phyloP scores from a whole-genome alignment of 2,888 invertebrate genomes.

The Metalampra italica region DNA sequence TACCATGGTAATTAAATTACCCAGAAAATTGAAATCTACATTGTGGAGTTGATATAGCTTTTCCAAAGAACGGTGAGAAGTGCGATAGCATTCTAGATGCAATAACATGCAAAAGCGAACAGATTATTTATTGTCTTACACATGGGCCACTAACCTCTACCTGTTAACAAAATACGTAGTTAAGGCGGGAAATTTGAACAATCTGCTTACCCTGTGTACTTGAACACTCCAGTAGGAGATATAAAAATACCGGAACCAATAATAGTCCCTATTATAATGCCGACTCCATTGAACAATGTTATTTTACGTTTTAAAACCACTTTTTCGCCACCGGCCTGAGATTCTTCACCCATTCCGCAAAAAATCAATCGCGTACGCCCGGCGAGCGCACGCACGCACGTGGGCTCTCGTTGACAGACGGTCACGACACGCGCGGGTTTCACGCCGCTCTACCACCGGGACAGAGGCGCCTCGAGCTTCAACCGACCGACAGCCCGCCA shows the following conservation, averaged over 20 bases:
- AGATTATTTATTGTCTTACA: too few relatives aligned
- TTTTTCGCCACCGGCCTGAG: conserved; percentile 68
- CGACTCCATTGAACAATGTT: conserved; percentile 90
- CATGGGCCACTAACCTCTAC: too few relatives aligned
- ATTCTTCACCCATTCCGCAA: conserved; percentile 73
- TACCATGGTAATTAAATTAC: too few relatives aligned
- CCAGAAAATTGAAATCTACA: too few relatives aligned
- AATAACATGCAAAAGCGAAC: too few relatives aligned
- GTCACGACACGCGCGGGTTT: conserved; percentile 14
- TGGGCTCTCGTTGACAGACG: conserved; percentile 31
- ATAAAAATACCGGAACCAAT: conserved; percentile 96
- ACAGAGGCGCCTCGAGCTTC: conserved; percentile 14
- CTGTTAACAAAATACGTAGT: too few relatives aligned
- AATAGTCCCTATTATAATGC: conserved; percentile 92
- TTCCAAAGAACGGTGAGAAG: too few relatives aligned
- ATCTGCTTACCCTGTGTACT: conserved; percentile 79
- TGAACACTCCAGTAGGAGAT: conserved; percentile 89
- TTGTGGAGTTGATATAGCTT: too few relatives aligned
- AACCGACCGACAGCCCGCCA: conserved; percentile 33
- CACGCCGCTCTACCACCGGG: conserved; percentile 20
- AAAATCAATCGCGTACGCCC: conserved; percentile 64
- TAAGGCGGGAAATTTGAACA: conserved; percentile 43
- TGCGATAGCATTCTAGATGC: too few relatives aligned
- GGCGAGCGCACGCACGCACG: conserved; percentile 58
- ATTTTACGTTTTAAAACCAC: conserved; percentile 89